Evolutionary conservation across 2,888 invertebrate genomes (phyloP), one percentile per base, ranked within the genome.

Genomic region (Holacanthella duospinosa): DNA sequence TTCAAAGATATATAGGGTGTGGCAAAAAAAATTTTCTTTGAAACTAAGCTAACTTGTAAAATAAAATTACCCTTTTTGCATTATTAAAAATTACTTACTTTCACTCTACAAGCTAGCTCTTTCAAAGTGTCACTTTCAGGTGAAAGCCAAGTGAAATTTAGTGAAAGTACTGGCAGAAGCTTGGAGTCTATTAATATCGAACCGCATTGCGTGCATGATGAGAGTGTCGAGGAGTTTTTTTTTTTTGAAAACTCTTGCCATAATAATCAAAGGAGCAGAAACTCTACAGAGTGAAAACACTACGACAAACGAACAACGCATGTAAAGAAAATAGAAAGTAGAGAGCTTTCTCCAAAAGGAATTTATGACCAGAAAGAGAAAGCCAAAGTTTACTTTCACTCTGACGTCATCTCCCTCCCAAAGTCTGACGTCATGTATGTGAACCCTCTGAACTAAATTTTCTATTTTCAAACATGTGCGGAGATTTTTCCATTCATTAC

Each of bases 341-440:
- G 36, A 36, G 36, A 36, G 36, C 36, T 36, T 6, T 9, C 36
- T 36, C 6, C 36, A 36, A 55, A 53, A 43, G 59, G 59, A 59
- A 64, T 64, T 64, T 64, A 61, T 64, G 61, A 61, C 64, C 36
- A 6, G 36, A 36, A 36, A 36, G 36, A n/a, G n/a, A 36, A 36
- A 64, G 28, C 54, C 29, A 61, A 61, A 64, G 29, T 62, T 59
- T 62, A 62, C 43, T 62, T 59, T 62, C 55, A 16, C 55, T 29
- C 58, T 64, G 64, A 64, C 64, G 64, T 64, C 64, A 64, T 63
- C 59, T 27, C n/a, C 2, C 25, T 19, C 58, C 36, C 43, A 21
- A 26, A 24, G 48, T 25, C 12, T 19, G 44, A 24, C 57, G 21
- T 36, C 36, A 36, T 36, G n/a, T n/a, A n/a, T n/a, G n/a, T n/a